Evolutionary conservation across 92 coral and sea anemone species (phyloP), one percentile per base, ranked within the genome.

Genomic region (Parazoanthus atlanticus): DNA sequence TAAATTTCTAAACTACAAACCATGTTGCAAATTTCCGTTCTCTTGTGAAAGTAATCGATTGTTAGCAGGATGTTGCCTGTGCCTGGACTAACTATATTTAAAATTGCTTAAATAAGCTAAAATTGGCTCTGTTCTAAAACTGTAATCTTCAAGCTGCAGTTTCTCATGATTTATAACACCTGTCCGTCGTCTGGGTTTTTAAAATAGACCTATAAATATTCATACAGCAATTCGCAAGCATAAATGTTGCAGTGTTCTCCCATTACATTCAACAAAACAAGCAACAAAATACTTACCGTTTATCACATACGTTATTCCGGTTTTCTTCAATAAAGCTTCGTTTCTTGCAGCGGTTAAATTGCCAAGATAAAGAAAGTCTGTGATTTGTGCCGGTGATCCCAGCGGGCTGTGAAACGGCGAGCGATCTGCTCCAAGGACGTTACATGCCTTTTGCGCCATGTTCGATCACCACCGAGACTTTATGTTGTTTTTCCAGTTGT

Each of bases 351-450:
- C 96, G 13, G 93, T 88, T 25, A 92, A 88, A 70, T 96, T 94
- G 25, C 99, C 95, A 1, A 96, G 92, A 81, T 73, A 96, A 26
- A 96, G 93, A 77, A 85, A 94, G 15, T 95, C 98, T 33, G 97
- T 96, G 25, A 96, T 93, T 76, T 93, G 89, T 69, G 93, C 93
- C 76, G 94, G 91, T 19, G 87, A 79, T 28, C 88, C 86, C 32
- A 95, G 92, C 56, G 96, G 96, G 72, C 94, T 95, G 84, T 91
- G 66, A 36, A 84, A 25, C 16, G 87, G 77, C 16, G 87, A 36
- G 26, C 43, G 38, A 21, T 40, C 69, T n/a, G 78, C 74, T 11
- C 89, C 79, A 72, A 32, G 84, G 40, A 40, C 88, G 38, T 73
- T 89, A 33, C 92, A 80, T 79, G 75, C 67, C 82, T 86, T 75